Base-by-base conservation (phyloP, 2,113 vertebrate species). In the Urocynchramus pylzowi region DNA sequence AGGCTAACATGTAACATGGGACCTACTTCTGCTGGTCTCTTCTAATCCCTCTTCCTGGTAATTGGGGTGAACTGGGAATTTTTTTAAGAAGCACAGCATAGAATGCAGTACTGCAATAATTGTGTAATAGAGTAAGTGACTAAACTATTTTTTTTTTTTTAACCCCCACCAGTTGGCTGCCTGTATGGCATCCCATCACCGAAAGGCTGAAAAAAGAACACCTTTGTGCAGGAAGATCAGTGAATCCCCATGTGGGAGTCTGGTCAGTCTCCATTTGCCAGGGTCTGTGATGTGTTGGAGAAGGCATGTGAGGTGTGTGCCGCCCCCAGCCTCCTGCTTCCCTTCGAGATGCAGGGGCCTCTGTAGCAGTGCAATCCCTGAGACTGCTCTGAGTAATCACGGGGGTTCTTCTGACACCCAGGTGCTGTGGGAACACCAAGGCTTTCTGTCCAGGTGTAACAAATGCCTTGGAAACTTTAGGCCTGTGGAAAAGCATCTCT, bases 341-440 rank as follows among this genome's bases (percentile, higher is more conserved):
- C n/a, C n/a, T n/a, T n/a, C n/a, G 57, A 26, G 23, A 4, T 6
- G 16, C 13, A 2, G 0, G 4, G 52, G 13, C 24, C 80, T 2
- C 1, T 13, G n/a, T 28, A 30, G 31, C 41, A 52, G 41, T 70
- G 13, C 42, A 35, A 45, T 18, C 67, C 49, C 76, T 59, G 50
- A 64, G 76, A 35, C 18, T 0, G 3, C 60, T 74, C 64, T 37
- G 75, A 50, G 78, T 35, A 18, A 30, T 75, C 57, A 13, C 1
- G 0, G 64, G 53, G 57, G 7, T 75, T 64, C 49, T 88, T 86
- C 53, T 56, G 64, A 73, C 61, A 84, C 9, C 42, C 84, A 52
- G 69, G 23, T 11, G 0, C 68, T 59, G 21, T 1, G 4, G 79
- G 86, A 90, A 75, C 9, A 4, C 77, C 0, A 1, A 91, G 88